phyloP scores from a whole-genome alignment of 2,888 invertebrate species.

The Luperina testacea region DNA sequence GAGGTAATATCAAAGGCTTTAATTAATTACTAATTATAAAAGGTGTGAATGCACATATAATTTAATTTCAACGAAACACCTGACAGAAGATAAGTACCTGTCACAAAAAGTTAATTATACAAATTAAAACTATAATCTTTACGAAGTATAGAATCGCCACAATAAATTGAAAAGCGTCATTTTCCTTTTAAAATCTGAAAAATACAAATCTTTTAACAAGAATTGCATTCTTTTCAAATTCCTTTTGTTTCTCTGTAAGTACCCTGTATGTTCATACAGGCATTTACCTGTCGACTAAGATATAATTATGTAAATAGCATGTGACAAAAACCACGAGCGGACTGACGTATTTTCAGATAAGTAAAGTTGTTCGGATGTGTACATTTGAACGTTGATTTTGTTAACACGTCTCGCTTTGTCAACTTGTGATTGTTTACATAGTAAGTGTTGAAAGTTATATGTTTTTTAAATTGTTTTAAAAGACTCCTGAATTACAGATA shows the following conservation, averaged over 20 bases:
- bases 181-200: neutral
- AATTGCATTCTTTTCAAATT: neutral
- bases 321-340: constrained; percentile 73
- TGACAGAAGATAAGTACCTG: neutral
- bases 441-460: constrained; percentile 56
- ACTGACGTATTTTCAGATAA: constrained; percentile 71
- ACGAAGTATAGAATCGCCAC: too few species aligned
- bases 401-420: constrained; percentile 50
- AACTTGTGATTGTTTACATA: constrained; percentile 44
- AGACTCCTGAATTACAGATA: neutral
- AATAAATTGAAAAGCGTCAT: neutral
- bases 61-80: neutral
- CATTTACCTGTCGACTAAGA: constrained; percentile 40
- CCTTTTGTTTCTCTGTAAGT: constrained; percentile 7
- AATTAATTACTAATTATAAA: neutral
- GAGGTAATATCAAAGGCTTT: constrained; percentile 5
- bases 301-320: constrained; percentile 71
- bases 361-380: constrained; percentile 65
- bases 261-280: constrained; percentile 39
- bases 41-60: neutral
- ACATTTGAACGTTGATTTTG: constrained; percentile 65
- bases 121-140: neutral
- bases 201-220: neutral
- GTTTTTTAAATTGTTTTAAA: constrained; percentile 4
- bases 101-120: neutral